Conservation (phyloP, 2,888 invertebrate genomes). For the Megaustenia siamemsis region DNA sequence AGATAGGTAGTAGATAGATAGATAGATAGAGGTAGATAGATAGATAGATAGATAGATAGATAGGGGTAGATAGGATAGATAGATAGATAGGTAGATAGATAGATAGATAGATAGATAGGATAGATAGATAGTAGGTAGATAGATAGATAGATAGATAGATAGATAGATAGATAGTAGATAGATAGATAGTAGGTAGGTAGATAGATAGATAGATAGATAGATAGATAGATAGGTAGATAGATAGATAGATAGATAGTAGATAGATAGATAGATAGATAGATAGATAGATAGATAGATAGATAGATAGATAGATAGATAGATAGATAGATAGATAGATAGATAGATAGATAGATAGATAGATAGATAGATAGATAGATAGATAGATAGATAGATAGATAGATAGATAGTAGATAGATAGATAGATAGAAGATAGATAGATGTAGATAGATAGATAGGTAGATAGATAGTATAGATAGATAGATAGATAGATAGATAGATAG, state of each 20-base stretch:
- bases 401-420: too few relatives aligned
- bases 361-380: neutral
- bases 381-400: neutral
- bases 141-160: neutral
- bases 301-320: neutral
- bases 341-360: neutral
- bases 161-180: neutral
- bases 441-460: too few relatives aligned
- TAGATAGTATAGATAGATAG: too few relatives aligned
- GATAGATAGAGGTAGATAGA: too few relatives aligned
- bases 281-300: neutral
- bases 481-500: too few relatives aligned
- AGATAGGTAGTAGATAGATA: too few relatives aligned
- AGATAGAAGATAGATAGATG: too few relatives aligned
- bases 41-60: too few relatives aligned
- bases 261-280: too few relatives aligned
- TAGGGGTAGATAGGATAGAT: too few relatives aligned
- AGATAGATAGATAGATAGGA: neutral
- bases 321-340: neutral
- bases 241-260: too few relatives aligned
- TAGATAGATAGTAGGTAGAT: neutral
- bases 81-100: neutral
- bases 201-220: neutral
- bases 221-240: neutral
- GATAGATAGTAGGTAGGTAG: neutral